Evolutionary conservation across 2,888 invertebrate species (phyloP).

Genomic region (Ethmia dodecea): DNA sequence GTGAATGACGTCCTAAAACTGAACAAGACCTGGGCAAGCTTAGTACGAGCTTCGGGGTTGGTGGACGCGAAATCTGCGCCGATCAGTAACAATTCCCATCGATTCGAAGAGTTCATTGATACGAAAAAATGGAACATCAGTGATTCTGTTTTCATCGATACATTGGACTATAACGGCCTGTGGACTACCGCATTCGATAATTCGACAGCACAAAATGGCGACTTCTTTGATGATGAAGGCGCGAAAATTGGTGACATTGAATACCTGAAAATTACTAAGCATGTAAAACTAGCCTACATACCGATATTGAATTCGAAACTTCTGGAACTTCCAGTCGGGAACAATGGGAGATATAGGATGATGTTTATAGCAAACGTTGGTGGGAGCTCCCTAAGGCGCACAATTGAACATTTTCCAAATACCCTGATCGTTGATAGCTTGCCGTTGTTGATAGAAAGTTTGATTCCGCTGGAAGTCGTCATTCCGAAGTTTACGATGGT

Average conservation of each 20-base stretch:
- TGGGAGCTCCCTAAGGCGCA: constrained; percentile 11
- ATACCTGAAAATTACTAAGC: constrained; percentile 26
- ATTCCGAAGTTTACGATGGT: constrained; percentile 29
- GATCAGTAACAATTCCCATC: constrained; percentile 16
- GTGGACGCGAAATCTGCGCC: constrained; percentile 14
- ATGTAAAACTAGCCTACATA: constrained; percentile 25
- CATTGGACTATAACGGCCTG: constrained; percentile 26
- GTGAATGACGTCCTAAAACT: constrained; percentile 20
- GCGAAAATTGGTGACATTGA: constrained; percentile 25
- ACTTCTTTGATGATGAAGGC: constrained; percentile 30
- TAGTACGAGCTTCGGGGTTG: constrained; percentile 11
- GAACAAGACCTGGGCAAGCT: constrained; percentile 18
- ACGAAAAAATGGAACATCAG: constrained; percentile 3
- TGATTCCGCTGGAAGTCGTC: constrained; percentile 28
- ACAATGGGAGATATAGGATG: constrained; percentile 28
- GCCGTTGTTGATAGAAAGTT: constrained; percentile 23
- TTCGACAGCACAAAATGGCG: constrained; percentile 17
- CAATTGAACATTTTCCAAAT: constrained; percentile 21
- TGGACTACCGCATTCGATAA: constrained; percentile 31
- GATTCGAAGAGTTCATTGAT: constrained; percentile 14
- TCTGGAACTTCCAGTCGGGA: constrained; percentile 30
- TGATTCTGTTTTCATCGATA: constrained; percentile 24
- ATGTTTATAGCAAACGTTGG: constrained; percentile 25
- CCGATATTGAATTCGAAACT: constrained; percentile 28
- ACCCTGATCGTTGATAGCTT: constrained; percentile 24